Conservation (phyloP, 2,113 vertebrate genomes). For the Cyprinodon brontotheroides region DNA sequence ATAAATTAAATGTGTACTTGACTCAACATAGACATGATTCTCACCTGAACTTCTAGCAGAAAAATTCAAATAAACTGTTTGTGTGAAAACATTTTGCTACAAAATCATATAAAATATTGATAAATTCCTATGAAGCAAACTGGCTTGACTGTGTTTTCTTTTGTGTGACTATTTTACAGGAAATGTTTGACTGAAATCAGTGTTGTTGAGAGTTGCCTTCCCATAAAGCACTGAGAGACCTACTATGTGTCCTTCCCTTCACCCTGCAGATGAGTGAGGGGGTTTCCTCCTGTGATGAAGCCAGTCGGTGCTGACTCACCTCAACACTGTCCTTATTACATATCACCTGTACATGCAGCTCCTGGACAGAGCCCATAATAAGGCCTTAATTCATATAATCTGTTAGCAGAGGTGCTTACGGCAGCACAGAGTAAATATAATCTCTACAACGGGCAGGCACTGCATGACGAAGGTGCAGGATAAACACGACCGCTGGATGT, state of each 20-base stretch:
- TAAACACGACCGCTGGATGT: slow-evolving; percentile 5
- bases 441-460: slow-evolving; percentile 47
- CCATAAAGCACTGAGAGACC: neutral
- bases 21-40: slow-evolving; percentile 74
- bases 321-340: slow-evolving; percentile 75
- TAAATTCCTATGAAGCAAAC: slow-evolving; percentile 73
- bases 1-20: slow-evolving; percentile 73
- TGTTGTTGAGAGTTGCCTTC: neutral
- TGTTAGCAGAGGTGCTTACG: slow-evolving; percentile 74
- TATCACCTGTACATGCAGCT: slow-evolving; percentile 71
- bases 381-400: slow-evolving; percentile 78
- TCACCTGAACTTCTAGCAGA: slow-evolving; percentile 71
- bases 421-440: slow-evolving; percentile 73
- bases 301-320: slow-evolving; percentile 69
- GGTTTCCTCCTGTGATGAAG: slow-evolving; percentile 67
- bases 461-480: slow-evolving; percentile 37
- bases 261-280: slow-evolving; percentile 39
- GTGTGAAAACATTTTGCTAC: slow-evolving; percentile 82
- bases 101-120: slow-evolving; percentile 80
- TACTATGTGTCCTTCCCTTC: slow-evolving; percentile 24
- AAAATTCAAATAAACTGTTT: slow-evolving; percentile 66
- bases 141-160: slow-evolving; percentile 59
- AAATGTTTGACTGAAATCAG: neutral
- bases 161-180: slow-evolving; percentile 21
- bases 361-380: slow-evolving; percentile 69